Conservation (phyloP, 2,113 vertebrate species). For the Xiphophorus hellerii region DNA sequence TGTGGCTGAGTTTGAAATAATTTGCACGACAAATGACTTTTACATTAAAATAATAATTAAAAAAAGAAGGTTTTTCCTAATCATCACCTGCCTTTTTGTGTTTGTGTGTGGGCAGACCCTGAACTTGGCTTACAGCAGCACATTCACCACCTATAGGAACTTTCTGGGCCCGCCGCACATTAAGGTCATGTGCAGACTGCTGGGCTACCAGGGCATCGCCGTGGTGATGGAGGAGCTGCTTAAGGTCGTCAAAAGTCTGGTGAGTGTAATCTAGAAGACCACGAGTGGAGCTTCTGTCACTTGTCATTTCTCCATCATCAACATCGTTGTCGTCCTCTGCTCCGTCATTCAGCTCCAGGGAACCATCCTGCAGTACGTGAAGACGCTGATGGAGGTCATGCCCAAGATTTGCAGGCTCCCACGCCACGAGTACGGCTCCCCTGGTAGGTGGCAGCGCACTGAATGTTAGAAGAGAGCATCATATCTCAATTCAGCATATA, state of each 20-base stretch:
- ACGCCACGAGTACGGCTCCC: slow-evolving; percentile 96
- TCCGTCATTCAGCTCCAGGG: slow-evolving; percentile 87
- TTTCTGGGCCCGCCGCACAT: slow-evolving; percentile 98
- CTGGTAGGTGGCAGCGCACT: slow-evolving; percentile 77
- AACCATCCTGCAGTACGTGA: slow-evolving; percentile 98
- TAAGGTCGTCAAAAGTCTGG: slow-evolving; percentile 99
- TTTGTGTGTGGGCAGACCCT: slow-evolving; percentile 83
- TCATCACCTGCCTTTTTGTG: not conserved
- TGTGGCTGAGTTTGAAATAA: too few relatives aligned
- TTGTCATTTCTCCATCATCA: not conserved
- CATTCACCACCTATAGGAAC: slow-evolving; percentile 94
- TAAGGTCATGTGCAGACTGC: slow-evolving; percentile 96
- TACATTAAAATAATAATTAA: too few relatives aligned
- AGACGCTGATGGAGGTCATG: slow-evolving; percentile 99
- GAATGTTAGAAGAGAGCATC: too few relatives aligned
- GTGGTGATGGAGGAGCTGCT: slow-evolving; percentile 99
- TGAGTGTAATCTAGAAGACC: slow-evolving; percentile 58
- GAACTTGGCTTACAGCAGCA: slow-evolving; percentile 98
- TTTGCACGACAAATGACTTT: too few relatives aligned
- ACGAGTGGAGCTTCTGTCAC: not conserved
- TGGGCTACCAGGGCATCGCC: slow-evolving; percentile 97
- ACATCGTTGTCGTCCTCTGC: not conserved
- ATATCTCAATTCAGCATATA: too few relatives aligned
- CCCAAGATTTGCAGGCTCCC: slow-evolving; percentile 97
- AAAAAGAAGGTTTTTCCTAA: not conserved